These are phyloP conservation scores for Myanophis thanlyinensis DNA, from an alignment of 2,113 vertebrate genomes.

Conservation along the genomic window DNA sequence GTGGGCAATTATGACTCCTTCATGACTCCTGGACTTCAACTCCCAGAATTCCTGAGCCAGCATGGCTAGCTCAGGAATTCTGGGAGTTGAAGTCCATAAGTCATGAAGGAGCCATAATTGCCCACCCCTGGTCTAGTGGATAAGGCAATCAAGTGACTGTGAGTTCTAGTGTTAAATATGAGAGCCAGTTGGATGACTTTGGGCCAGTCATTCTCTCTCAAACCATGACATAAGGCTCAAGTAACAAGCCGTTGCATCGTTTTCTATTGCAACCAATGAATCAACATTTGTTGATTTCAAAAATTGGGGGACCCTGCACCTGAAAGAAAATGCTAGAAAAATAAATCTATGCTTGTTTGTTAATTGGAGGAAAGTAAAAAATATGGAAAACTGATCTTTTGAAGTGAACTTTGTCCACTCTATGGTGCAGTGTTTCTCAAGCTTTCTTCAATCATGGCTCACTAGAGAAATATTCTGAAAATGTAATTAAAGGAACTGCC, in stretches of 20 bases:
- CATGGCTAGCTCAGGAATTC: no score
- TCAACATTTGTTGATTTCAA: not conserved
- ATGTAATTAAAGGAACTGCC: not conserved
- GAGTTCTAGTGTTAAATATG: not conserved
- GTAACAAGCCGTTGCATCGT: not conserved
- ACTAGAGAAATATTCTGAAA: not conserved
- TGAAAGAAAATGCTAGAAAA: not conserved
- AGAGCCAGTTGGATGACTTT: not conserved
- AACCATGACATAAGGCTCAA: not conserved
- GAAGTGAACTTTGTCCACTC: not conserved
- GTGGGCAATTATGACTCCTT: no score
- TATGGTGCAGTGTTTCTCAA: not conserved
- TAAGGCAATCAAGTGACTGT: not conserved
- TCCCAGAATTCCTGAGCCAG: no score
- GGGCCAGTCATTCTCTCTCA: no score
- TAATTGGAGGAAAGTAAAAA: not conserved
- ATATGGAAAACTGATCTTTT: not conserved
- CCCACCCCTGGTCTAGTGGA: not conserved
- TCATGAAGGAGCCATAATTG: no score
- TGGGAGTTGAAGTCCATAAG: no score
- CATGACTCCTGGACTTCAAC: no score
- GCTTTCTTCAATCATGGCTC: not conserved
- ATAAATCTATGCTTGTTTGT: not conserved
- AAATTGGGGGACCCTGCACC: not conserved
- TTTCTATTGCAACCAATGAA: not conserved